Percentiles rank a stretch among this genome's conserved stretches.
Conservation (phyloP, 2,888 invertebrate genomes). For the Galerucella nymphaeae region DNA sequence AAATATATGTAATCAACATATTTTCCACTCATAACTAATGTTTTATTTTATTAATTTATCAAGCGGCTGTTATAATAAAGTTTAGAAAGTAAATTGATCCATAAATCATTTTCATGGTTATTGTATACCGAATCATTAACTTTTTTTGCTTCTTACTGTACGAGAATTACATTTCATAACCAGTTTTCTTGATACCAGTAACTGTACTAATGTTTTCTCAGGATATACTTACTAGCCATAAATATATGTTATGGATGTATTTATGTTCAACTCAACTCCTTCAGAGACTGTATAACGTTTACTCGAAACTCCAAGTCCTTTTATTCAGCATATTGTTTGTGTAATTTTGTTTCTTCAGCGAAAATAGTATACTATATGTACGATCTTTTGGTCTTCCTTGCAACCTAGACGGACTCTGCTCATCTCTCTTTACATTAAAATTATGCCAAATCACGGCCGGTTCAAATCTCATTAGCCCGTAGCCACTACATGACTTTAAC, state of each 20-base stretch:
- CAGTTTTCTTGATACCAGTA: conserved; percentile 35
- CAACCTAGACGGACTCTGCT: too few species aligned
- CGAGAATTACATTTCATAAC: conserved; percentile 38
- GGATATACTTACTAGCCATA: background rate
- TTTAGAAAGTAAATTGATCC: conserved; percentile 39
- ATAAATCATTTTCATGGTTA: conserved; percentile 44
- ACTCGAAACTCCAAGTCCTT: background rate
- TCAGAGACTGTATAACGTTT: background rate
- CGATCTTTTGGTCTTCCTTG: too few species aligned
- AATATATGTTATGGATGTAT: background rate
- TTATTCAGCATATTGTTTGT: background rate
- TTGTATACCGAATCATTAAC: conserved; percentile 40
- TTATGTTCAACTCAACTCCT: background rate
- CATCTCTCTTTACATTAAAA: background rate
- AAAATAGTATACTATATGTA: too few species aligned
- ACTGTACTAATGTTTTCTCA: conserved; percentile 28
- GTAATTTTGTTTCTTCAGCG: too few species aligned
- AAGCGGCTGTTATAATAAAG: conserved; percentile 32
- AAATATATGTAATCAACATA: background rate
- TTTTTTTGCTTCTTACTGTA: conserved; percentile 31
- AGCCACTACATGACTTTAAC: conserved; percentile 4
- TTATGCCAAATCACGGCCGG: conserved; percentile 6
- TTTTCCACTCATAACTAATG: conserved; percentile 5
- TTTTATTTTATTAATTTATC: conserved; percentile 29
- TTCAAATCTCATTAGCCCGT: conserved; percentile 2